These are phyloP conservation scores for Eleutherodactylus coqui DNA, from an alignment of 2,797 vertebrate genomes.

Conservation along the genomic window DNA sequence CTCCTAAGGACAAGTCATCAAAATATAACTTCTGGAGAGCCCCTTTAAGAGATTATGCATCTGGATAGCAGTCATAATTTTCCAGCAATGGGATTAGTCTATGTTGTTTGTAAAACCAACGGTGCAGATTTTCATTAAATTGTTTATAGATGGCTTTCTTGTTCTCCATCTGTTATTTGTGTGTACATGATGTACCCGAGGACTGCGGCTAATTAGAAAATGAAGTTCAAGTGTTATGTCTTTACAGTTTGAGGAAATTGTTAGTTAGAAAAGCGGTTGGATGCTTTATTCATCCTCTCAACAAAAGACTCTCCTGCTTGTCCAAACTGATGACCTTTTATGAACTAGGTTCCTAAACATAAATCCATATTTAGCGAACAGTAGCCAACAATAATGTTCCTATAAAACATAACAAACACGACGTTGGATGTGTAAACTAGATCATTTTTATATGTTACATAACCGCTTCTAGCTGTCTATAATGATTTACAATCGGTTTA, in stretches of 20 bases:
- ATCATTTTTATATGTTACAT: neutral
- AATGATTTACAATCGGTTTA: neutral
- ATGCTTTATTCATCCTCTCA: slow-evolving; percentile 13
- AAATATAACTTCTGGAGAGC: too few relatives aligned
- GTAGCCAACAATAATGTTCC: neutral
- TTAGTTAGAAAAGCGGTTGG: slow-evolving; percentile 36
- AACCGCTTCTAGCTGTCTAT: neutral
- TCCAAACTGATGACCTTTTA: slow-evolving; percentile 10
- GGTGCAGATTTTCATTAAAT: slow-evolving; percentile 30
- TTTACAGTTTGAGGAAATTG: slow-evolving; percentile 13
- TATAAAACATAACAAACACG: neutral
- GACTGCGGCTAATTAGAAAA: slow-evolving; percentile 47
- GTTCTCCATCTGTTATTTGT: slow-evolving; percentile 53
- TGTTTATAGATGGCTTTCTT: slow-evolving; percentile 30
- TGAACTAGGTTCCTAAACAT: neutral
- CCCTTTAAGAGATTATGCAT: slow-evolving; percentile 11
- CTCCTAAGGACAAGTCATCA: too few relatives aligned
- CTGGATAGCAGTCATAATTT: slow-evolving; percentile 14
- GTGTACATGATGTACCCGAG: slow-evolving; percentile 47
- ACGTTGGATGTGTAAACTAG: neutral
- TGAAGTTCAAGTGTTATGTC: slow-evolving; percentile 37
- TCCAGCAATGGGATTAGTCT: slow-evolving; percentile 26
- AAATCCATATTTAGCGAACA: slow-evolving; percentile 9
- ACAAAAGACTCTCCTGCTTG: neutral
- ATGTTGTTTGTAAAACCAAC: slow-evolving; percentile 27